Conservation (phyloP, 2,113 vertebrate genomes). For the Lagopus muta region DNA sequence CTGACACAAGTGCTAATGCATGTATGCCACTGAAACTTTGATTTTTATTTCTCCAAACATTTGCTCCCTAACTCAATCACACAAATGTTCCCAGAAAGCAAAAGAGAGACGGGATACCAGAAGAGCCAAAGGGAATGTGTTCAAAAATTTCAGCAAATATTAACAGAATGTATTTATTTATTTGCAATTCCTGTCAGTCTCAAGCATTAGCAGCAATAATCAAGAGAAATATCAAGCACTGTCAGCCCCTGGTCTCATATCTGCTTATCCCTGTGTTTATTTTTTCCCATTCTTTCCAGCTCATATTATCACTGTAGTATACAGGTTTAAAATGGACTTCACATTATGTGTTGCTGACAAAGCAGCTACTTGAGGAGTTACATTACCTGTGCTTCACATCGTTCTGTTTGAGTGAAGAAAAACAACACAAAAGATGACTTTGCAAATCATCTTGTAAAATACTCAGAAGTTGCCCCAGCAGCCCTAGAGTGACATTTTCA, state of each 20-base stretch:
- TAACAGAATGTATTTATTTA: slow-evolving; percentile 61
- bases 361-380: not conserved
- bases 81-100: slow-evolving; percentile 46
- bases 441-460: not conserved
- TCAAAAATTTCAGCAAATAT: slow-evolving; percentile 68
- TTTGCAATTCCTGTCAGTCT: slow-evolving; percentile 67
- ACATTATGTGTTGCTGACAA: not conserved
- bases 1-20: slow-evolving; percentile 17
- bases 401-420: not conserved
- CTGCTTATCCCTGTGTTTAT: slow-evolving; percentile 54
- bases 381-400: not conserved
- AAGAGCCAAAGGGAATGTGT: slow-evolving; percentile 47
- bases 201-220: slow-evolving; percentile 21
- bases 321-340: not conserved
- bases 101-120: not conserved
- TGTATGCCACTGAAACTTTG: slow-evolving; percentile 42
- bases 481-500: not conserved
- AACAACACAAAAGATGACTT: not conserved
- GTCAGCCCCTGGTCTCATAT: slow-evolving; percentile 48
- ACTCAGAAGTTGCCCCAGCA: not conserved
- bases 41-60: slow-evolving; percentile 47
- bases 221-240: slow-evolving; percentile 48
- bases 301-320: not conserved
- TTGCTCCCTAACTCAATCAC: slow-evolving; percentile 17
- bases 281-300: slow-evolving; percentile 59